phyloP scores from a whole-genome alignment of 2,797 vertebrate genomes.

The Neoniphon sammara region DNA sequence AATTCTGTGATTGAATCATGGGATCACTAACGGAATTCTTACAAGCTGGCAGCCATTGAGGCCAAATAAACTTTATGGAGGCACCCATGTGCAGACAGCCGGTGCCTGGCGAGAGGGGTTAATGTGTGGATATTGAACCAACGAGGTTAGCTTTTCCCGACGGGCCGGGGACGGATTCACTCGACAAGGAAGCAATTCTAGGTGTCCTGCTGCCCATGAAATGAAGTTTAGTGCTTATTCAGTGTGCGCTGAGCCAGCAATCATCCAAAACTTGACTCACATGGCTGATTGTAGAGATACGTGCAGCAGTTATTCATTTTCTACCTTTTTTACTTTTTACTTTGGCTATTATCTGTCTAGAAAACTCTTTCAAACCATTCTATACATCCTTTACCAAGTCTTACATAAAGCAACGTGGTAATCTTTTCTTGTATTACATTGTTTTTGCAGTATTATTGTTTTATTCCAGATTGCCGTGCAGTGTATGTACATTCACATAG shows the following conservation, averaged over 20 bases:
- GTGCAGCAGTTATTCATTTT: slow-evolving; percentile 36
- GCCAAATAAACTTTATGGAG: slow-evolving; percentile 1
- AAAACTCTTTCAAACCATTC: slow-evolving; percentile 28
- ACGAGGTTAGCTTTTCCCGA: slow-evolving; percentile 7
- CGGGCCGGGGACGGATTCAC: slow-evolving; percentile 40
- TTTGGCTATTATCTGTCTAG: slow-evolving; percentile 18
- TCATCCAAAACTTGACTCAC: slow-evolving; percentile 29
- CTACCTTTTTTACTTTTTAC: slow-evolving; percentile 38
- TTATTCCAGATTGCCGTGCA: slow-evolving; percentile 37
- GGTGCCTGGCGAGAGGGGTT: slow-evolving; percentile 20
- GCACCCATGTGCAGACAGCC: slow-evolving; percentile 25
- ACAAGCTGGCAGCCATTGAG: slow-evolving; percentile 11
- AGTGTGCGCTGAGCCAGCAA: slow-evolving; percentile 19
- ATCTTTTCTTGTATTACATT: neutral
- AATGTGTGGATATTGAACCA: slow-evolving; percentile 22
- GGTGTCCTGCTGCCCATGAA: slow-evolving; percentile 26
- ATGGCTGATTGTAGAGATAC: slow-evolving; percentile 10
- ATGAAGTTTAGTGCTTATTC: slow-evolving; percentile 11
- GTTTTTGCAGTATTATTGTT: slow-evolving; percentile 22
- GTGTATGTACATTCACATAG: slow-evolving; percentile 41
- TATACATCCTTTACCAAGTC: slow-evolving; percentile 11
- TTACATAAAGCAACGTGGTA: neutral
- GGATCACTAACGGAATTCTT: slow-evolving; percentile 43
- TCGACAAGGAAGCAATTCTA: slow-evolving; percentile 33
- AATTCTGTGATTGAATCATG: slow-evolving; percentile 31